Conservation (phyloP, 1,140 invertebrate species). For the Odontomachus brunneus region DNA sequence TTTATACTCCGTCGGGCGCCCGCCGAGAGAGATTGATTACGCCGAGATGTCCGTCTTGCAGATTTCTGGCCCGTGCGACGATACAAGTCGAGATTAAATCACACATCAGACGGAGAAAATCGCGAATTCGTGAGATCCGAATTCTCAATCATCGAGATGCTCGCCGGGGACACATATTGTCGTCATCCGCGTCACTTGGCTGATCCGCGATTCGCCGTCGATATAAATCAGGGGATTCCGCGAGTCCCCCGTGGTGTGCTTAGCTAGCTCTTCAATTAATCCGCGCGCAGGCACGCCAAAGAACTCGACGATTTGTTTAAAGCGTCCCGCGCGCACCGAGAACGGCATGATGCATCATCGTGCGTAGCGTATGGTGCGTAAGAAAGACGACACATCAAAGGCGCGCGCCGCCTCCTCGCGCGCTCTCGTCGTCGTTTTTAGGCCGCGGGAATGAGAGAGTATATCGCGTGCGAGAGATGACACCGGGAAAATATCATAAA, state of each 20-base stretch:
- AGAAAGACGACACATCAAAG: slow-evolving; percentile 77
- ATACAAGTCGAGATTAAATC: slow-evolving; percentile 8
- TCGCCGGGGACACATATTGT: not conserved
- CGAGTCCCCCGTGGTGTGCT: not conserved
- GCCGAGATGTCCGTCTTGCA: not conserved
- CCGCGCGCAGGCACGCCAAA: slow-evolving; percentile 72
- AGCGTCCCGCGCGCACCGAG: slow-evolving; percentile 69
- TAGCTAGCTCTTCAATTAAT: slow-evolving; percentile 60
- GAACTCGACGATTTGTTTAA: slow-evolving; percentile 81
- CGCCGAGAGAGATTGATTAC: slow-evolving; percentile 38
- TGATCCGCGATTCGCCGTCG: slow-evolving; percentile 6
- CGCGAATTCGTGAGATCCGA: too few relatives aligned
- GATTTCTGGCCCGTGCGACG: not conserved
- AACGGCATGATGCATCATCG: slow-evolving; percentile 58
- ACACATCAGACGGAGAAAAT: not conserved
- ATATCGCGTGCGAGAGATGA: slow-evolving; percentile 15
- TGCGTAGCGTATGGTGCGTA: slow-evolving; percentile 54
- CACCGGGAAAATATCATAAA: slow-evolving; percentile 82
- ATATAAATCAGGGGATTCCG: slow-evolving; percentile 41
- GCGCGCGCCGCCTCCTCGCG: slow-evolving; percentile 42
- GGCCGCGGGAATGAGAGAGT: slow-evolving; percentile 39
- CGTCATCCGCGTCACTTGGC: slow-evolving; percentile 1
- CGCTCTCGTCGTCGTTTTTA: slow-evolving; percentile 37
- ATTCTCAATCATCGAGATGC: not conserved
- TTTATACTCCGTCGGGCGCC: slow-evolving; percentile 16